phyloP scores from a whole-genome alignment of 2,113 vertebrate species.

The Hemiscyllium ocellatum region DNA sequence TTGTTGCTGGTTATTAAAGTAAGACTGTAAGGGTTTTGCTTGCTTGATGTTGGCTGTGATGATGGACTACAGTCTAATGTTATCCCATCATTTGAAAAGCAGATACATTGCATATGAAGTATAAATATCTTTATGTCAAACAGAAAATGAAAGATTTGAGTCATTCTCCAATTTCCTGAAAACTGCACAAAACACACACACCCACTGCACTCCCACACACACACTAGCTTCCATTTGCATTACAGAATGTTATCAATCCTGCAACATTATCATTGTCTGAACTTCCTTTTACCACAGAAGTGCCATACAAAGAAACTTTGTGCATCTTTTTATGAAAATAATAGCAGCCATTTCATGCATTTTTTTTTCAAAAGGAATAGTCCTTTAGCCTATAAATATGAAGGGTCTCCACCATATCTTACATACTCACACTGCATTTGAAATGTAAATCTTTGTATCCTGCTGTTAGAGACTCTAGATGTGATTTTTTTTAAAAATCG shows the following conservation, averaged over 20 bases:
- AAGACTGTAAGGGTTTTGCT: background rate
- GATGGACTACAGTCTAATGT: background rate
- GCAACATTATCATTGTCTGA: background rate
- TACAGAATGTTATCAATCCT: background rate
- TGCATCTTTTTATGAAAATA: background rate
- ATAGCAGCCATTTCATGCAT: background rate
- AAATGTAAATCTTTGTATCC: background rate
- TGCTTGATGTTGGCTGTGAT: conserved; percentile 13
- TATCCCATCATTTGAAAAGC: conserved; percentile 16
- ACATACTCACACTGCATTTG: background rate
- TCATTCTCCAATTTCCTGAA: conserved; percentile 22
- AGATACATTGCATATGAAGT: background rate
- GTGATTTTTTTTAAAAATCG: background rate
- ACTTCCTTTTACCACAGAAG: background rate
- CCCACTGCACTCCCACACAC: background rate
- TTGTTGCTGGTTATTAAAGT: background rate
- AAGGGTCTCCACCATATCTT: background rate
- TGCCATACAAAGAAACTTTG: background rate
- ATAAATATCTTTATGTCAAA: conserved; percentile 33
- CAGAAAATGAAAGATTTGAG: conserved; percentile 24
- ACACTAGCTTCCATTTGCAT: background rate
- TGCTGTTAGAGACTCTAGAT: background rate
- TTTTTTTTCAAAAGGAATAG: background rate
- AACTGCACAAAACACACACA: background rate
- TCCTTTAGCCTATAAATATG: background rate